phyloP scores from a whole-genome alignment of 2,113 vertebrate species.

The Panthera uncia region DNA sequence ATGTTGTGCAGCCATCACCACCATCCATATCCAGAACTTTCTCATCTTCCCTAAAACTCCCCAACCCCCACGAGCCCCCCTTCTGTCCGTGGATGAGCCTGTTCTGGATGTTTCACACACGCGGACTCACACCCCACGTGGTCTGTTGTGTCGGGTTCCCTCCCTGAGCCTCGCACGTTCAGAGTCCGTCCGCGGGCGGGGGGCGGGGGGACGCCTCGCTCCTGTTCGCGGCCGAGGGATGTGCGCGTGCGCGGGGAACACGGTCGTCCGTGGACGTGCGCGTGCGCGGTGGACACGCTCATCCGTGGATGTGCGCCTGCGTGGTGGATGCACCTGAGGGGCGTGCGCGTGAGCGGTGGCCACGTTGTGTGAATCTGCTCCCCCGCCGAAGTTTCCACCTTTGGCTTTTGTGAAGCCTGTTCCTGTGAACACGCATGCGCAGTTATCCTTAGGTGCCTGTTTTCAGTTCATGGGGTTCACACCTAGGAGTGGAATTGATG shows the following conservation, averaged over 20 bases:
- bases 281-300: no score
- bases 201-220: no score
- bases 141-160: background rate
- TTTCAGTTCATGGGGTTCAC: background rate
- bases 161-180: background rate
- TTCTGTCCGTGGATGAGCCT: accelerated
- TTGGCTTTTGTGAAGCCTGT: accelerated
- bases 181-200: accelerated
- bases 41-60: background rate
- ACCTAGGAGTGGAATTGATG: background rate
- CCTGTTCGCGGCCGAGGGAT: no score
- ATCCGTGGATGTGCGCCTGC: no score
- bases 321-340: background rate
- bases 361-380: accelerated
- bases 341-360: no score
- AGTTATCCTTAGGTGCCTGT: background rate
- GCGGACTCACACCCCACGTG: background rate
- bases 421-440: background rate
- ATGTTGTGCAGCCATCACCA: background rate
- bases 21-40: background rate
- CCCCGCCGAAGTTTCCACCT: accelerated
- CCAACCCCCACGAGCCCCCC: background rate
- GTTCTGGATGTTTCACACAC: background rate
- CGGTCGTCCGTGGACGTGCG: no score
- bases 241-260: no score